These are phyloP conservation scores for Coturnix japonica DNA, from an alignment of 2,113 vertebrate species.

Conservation along the genomic window DNA sequence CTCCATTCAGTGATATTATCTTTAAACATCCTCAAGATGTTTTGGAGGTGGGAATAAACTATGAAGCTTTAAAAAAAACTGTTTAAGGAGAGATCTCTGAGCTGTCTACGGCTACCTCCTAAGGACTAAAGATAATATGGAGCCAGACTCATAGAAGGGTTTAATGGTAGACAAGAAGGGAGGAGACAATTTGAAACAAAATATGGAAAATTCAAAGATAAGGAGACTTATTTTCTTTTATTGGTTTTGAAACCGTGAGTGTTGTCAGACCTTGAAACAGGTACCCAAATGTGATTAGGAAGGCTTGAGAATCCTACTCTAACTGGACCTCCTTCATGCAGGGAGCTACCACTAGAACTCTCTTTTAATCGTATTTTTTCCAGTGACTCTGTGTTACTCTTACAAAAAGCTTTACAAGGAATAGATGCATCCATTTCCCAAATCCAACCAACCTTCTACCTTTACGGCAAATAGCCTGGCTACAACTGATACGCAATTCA, in stretches of 20 bases:
- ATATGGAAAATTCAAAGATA: neutral
- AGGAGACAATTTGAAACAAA: neutral
- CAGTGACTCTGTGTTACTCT: neutral
- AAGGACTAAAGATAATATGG: neutral
- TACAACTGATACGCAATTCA: neutral
- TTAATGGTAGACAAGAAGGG: neutral
- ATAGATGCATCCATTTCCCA: neutral
- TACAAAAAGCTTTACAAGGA: neutral
- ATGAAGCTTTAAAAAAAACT: neutral
- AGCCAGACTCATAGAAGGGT: neutral
- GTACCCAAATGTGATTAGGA: neutral
- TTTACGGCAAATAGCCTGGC: neutral
- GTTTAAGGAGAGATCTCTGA: neutral
- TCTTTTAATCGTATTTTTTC: neutral
- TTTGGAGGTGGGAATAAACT: neutral
- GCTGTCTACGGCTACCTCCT: neutral
- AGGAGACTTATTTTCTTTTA: neutral
- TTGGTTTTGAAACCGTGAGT: neutral
- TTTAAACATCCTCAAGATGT: neutral
- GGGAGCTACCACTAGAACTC: neutral
- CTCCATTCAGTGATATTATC: neutral
- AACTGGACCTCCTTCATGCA: neutral
- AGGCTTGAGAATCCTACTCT: neutral
- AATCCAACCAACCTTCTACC: neutral
- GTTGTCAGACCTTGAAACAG: neutral